Evolutionary conservation across 2,113 vertebrate genomes (phyloP).

Genomic region (Pogonocichla stellata): DNA sequence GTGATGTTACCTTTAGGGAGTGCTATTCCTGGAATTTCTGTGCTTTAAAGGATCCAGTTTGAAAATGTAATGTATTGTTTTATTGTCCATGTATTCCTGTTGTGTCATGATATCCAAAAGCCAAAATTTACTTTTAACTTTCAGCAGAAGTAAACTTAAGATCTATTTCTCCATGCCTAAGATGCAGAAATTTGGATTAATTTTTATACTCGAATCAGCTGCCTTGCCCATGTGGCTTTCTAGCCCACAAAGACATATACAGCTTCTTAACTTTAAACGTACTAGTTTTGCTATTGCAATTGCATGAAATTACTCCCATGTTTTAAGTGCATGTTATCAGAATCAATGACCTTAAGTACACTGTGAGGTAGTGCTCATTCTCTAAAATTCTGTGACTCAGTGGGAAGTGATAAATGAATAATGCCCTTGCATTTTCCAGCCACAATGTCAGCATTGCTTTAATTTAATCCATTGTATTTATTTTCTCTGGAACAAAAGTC

Average conservation of each 20-base stretch:
- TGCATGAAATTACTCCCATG: not conserved
- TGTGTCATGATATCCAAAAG: not conserved
- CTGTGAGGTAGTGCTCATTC: not conserved
- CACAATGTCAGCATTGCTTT: not conserved
- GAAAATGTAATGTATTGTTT: not conserved
- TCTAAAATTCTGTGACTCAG: not conserved
- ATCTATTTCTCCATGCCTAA: not conserved
- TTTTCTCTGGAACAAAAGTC: constrained; percentile 6
- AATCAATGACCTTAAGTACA: not conserved
- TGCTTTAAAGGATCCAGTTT: not conserved
- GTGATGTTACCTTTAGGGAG: not conserved
- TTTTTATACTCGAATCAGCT: not conserved
- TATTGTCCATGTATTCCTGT: not conserved
- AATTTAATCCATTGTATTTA: constrained; percentile 3
- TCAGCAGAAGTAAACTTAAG: not conserved
- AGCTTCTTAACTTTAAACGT: not conserved
- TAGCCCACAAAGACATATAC: not conserved
- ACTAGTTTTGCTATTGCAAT: not conserved
- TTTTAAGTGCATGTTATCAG: not conserved
- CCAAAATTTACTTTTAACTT: not conserved
- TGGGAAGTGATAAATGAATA: not conserved
- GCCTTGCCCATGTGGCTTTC: not conserved
- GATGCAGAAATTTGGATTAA: not conserved
- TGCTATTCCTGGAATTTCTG: not conserved
- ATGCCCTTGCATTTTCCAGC: constrained; percentile 11